Evolutionary conservation across 2,113 vertebrate genomes (phyloP), one percentile per base, ranked within the genome.

Genomic region (Entelurus aequoreus): DNA sequence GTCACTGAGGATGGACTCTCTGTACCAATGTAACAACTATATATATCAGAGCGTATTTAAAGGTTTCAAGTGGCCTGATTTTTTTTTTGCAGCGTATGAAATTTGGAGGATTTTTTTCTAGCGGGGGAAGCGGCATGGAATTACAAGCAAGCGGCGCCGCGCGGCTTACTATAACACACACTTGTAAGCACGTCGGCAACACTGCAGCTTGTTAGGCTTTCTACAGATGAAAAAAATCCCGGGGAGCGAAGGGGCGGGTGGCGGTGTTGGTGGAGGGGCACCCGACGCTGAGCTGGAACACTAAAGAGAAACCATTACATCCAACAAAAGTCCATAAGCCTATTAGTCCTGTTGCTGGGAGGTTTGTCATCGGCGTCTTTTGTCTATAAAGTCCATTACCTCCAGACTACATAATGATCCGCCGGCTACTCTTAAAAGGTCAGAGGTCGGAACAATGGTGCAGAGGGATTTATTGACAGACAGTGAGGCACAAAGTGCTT

Each of bases 301-400:
- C 72, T 67, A 69, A 79, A 78, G 63, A 70, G 71, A 65, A 75
- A 49, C 54, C 59, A 73, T 71, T 68, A 75, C 63, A 71, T 71
- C 16, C 55, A 64, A 61, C 72, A 58, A 65, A 76, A 75, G 74
- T 75, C 69, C 72, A 47, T 79, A 77, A 77, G 71, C 69, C 76
- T 71, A 74, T 86, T 78, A 81, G 74, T 37, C 0, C 36, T 3
- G 15, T 54, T 52, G 71, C 67, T 68, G 35, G 60, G 51, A 69
- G 80, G 66, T 62, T 79, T 86, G 79, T 78, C 81, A 80, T 88
- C 76, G 76, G 62, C 55, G 66, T 71, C 71, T 58, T 59, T 68
- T 55, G 59, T 74, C 81, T 75, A 40, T 72, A 58, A 73, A 71
- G 71, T 71, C 76, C 79, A 83, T 82, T 84, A 85, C 65, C 71